Base-by-base conservation (phyloP, 2,888 invertebrate species). In the Pheosia tremula region DNA sequence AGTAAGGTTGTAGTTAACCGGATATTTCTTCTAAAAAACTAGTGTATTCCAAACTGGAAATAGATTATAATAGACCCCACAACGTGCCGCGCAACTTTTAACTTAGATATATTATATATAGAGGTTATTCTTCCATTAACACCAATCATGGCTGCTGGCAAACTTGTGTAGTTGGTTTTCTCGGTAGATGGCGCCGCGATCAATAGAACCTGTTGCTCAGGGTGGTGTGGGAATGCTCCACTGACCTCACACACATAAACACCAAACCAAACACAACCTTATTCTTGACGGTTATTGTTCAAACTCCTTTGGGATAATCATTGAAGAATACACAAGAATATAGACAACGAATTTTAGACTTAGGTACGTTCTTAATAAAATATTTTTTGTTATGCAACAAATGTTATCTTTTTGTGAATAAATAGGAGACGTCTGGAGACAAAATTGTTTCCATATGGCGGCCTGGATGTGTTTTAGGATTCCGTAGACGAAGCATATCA, bases 151-250 rank as follows among this genome's bases (percentile, higher is more conserved):
- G 45, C 45, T 3, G 10, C 45, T 45, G 8, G 50, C 59, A 58
- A 67, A 72, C 68, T 74, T 67, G 66, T 63, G 68, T 70, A 69
- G 70, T 74, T 67, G 76, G 66, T 74, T 67, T 64, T 62, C 57
- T 62, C 65, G 38, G 55, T 84, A 89, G 87, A 83, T 85, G 88
- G 83, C 88, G 85, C 79, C 69, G 64, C 75, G 75, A 84, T 87
- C 87, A 75, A 87, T 87, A 78, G 70, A 75, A 87, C 88, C 83
- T 88, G 88, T 87, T 88, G 86, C 67, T 54, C 67, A 75, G 70
- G 73, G 75, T 67, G 73, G 75, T 67, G 67, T 69, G 68, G 57
- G 71, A 71, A 70, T 83, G 85, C 77, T 83, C 88, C 73, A 86
- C 79, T 88, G 81, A 86, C 87, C 87, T 84, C 79, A 78, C 78